A percentile compares a stretch with the other conserved stretches of the same genome.
Conservation (phyloP, 2,797 vertebrate species). For the Garrulus glandarius region DNA sequence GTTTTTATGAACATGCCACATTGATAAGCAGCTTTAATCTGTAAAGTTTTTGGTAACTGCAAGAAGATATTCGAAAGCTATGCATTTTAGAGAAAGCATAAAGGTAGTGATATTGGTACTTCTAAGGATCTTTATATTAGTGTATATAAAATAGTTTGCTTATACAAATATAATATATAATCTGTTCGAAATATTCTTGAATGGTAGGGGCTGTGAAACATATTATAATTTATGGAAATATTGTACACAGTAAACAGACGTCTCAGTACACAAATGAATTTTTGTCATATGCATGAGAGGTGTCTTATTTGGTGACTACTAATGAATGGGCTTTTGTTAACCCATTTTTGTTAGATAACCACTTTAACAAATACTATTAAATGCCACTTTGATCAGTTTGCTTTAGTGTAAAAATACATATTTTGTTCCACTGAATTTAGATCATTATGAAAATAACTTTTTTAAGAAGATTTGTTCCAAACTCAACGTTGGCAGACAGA, state of each 20-base stretch:
- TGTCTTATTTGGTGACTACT: conserved; percentile 63
- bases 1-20: conserved; percentile 60
- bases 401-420: conserved; percentile 52
- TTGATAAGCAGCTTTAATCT: conserved; percentile 65
- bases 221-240: conserved; percentile 54
- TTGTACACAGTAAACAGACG: conserved; percentile 47
- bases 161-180: conserved; percentile 62
- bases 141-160: conserved; percentile 64
- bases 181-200: conserved; percentile 62
- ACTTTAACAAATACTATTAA: conserved; percentile 58
- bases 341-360: conserved; percentile 57
- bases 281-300: conserved; percentile 58
- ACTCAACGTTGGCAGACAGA: neutral
- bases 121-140: conserved; percentile 64
- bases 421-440: conserved; percentile 32
- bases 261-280: conserved; percentile 41
- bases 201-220: conserved; percentile 44
- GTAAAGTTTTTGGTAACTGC: conserved; percentile 63
- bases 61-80: conserved; percentile 67
- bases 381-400: conserved; percentile 52
- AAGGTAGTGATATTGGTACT: conserved; percentile 61
- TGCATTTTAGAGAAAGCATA: conserved; percentile 58
- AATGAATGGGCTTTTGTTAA: conserved; percentile 56
- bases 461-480: neutral
- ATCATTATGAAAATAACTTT: neutral